Percentiles rank a stretch among this genome's conserved stretches.
Evolutionary conservation across 2,113 vertebrate genomes (phyloP).

Genomic region (Aptenodytes forsteri): DNA sequence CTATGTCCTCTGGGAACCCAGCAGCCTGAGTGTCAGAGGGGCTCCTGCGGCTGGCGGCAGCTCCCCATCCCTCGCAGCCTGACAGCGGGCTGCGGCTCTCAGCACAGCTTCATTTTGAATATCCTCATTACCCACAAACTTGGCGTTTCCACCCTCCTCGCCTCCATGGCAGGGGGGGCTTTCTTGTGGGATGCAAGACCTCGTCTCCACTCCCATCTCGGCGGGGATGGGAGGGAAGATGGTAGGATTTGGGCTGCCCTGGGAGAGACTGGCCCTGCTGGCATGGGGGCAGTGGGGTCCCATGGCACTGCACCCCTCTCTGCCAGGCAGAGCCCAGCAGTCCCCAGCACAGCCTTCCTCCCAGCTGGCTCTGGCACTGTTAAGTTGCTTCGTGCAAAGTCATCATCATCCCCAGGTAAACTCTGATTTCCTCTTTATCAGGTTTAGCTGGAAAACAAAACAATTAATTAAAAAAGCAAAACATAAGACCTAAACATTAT

Average conservation of each 20-base stretch:
- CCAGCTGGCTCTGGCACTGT: accelerated
- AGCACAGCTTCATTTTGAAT: accelerated
- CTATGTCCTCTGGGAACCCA: not conserved
- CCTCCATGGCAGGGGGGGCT: accelerated
- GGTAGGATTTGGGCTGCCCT: not conserved
- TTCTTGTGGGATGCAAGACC: not conserved
- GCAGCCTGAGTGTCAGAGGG: accelerated
- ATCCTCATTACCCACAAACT: not conserved
- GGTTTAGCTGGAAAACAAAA: conserved; percentile 64
- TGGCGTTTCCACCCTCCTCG: accelerated
- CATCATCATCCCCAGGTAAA: not conserved
- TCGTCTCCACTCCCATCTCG: accelerated
- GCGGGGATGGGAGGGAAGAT: accelerated
- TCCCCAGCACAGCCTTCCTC: not conserved
- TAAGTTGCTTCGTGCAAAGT: not conserved
- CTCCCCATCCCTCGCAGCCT: not conserved
- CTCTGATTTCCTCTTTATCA: conserved; percentile 27
- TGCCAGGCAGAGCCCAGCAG: accelerated
- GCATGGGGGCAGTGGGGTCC: accelerated
- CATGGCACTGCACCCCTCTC: accelerated
- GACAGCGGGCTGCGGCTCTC: not conserved
- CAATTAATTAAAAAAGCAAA: conserved; percentile 73
- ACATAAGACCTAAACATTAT: conserved; percentile 64
- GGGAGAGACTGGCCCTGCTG: not conserved
- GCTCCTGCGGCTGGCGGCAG: not conserved